These are phyloP conservation scores for Morus bassanus DNA, from an alignment of 2,797 vertebrate genomes.

Conservation along the genomic window DNA sequence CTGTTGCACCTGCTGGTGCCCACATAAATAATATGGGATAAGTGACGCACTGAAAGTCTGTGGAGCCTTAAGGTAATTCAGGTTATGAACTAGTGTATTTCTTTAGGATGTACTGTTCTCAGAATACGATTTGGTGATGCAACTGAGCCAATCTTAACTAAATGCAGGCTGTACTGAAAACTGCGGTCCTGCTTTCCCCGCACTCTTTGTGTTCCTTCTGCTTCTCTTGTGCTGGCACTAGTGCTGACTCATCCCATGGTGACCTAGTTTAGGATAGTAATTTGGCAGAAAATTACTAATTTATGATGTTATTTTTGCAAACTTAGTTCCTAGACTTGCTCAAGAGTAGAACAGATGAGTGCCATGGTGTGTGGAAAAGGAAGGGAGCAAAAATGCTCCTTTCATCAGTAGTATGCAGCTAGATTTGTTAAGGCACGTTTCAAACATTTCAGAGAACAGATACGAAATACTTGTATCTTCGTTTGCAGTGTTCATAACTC, in stretches of 20 bases:
- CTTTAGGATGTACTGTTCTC: not conserved
- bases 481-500: not conserved
- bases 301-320: not conserved
- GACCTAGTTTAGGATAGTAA: not conserved
- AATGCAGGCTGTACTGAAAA: not conserved
- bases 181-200: not conserved
- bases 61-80: not conserved
- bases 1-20: not conserved
- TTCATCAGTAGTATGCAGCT: not conserved
- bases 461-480: not conserved
- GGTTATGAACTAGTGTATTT: not conserved
- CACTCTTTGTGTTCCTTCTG: not conserved
- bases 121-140: not conserved
- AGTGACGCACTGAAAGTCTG: fast-evolving
- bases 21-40: not conserved
- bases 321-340: not conserved
- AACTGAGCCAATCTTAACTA: not conserved
- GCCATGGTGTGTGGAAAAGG: not conserved
- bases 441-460: not conserved
- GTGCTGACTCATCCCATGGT: not conserved
- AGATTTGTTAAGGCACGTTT: not conserved
- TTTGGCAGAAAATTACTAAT: not conserved
- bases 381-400: not conserved
- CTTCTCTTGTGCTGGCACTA: not conserved
- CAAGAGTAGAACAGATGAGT: not conserved